These are phyloP conservation scores for Candidula unifasciata DNA, from an alignment of 2,888 invertebrate genomes.

Conservation along the genomic window DNA sequence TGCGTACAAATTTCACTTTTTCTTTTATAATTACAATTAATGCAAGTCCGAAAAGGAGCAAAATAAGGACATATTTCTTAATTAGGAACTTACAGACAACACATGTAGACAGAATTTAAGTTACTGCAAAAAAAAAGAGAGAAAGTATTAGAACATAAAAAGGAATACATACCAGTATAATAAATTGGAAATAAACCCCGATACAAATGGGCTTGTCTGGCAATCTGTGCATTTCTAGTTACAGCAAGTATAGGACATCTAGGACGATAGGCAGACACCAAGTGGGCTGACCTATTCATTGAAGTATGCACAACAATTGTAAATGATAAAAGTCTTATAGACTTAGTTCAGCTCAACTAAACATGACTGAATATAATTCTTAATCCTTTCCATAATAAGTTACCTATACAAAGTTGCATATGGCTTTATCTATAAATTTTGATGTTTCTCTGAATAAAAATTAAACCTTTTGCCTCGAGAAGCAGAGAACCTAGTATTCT, in stretches of 20 bases:
- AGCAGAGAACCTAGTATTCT: too few species aligned
- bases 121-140: neutral
- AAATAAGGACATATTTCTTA: neutral
- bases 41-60: neutral
- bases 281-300: conserved; percentile 86
- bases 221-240: conserved; percentile 89
- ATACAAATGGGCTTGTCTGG: conserved; percentile 93
- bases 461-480: too few species aligned
- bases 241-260: conserved; percentile 96
- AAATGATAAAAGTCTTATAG: neutral
- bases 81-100: neutral
- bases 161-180: conserved; percentile 84
- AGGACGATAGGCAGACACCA: conserved; percentile 94
- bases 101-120: neutral
- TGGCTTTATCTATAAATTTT: too few species aligned
- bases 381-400: too few species aligned
- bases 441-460: too few species aligned
- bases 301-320: neutral
- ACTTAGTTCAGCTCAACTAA: neutral
- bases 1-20: too few species aligned
- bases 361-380: too few species aligned
- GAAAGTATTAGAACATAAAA: neutral
- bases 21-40: too few species aligned
- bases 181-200: conserved; percentile 93
- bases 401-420: too few species aligned